phyloP scores from a whole-genome alignment of 2,113 vertebrate species.

The Petromus typicus region DNA sequence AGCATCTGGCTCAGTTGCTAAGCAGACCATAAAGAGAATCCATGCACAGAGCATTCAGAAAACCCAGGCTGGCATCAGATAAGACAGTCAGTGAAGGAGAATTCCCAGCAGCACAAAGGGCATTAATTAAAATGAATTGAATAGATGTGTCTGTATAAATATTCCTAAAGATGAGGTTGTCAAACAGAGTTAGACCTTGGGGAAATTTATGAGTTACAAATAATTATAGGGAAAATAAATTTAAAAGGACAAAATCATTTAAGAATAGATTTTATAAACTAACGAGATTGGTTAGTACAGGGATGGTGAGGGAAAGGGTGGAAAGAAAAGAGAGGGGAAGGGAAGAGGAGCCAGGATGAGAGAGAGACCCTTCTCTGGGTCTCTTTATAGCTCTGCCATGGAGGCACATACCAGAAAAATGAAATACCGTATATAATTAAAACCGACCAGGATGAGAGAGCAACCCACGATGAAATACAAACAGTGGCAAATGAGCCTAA shows the following conservation, averaged over 20 bases:
- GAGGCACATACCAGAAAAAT: neutral
- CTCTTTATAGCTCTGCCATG: neutral
- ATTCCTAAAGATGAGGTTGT: conserved; percentile 66
- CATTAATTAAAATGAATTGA: conserved; percentile 61
- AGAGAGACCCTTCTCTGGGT: neutral
- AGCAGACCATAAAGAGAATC: conserved; percentile 12
- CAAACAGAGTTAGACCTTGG: conserved; percentile 49
- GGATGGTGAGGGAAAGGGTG: neutral
- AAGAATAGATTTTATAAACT: conserved; percentile 68
- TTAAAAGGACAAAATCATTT: conserved; percentile 66
- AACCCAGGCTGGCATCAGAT: conserved; percentile 20
- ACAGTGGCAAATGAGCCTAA: neutral
- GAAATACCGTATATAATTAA: neutral
- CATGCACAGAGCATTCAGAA: conserved; percentile 13
- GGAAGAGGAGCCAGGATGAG: neutral
- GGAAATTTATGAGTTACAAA: conserved; percentile 72
- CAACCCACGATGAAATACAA: neutral
- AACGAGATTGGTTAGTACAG: conserved; percentile 13
- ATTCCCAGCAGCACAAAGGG: conserved; percentile 62
- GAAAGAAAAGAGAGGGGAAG: neutral
- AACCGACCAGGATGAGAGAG: neutral
- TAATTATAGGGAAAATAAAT: conserved; percentile 70
- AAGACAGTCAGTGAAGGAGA: conserved; percentile 7
- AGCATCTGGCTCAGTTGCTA: conserved; percentile 40
- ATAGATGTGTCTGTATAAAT: conserved; percentile 61